phyloP scores from a whole-genome alignment of 2,797 vertebrate species.

The Ctenopoma multispine region DNA sequence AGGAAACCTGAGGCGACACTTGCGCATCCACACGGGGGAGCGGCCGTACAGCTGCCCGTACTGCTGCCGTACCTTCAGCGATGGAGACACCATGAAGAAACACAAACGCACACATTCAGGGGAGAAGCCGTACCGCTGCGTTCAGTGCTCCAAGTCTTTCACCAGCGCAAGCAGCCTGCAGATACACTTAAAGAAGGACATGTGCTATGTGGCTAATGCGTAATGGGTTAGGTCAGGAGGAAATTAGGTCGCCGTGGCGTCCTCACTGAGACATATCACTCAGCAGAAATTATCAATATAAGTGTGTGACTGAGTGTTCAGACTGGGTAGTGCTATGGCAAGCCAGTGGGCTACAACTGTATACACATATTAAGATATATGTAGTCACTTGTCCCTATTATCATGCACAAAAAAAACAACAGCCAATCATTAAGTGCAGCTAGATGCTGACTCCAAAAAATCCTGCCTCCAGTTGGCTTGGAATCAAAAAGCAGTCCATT shows the following conservation, averaged over 20 bases:
- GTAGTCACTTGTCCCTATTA: no score
- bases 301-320: neutral
- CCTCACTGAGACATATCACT: neutral
- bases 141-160: conserved; percentile 62
- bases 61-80: conserved; percentile 82
- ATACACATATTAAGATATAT: no score
- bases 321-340: neutral
- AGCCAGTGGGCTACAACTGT: neutral
- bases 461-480: no score
- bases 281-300: neutral
- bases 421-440: no score
- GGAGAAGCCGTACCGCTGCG: conserved; percentile 70
- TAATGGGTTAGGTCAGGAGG: conserved; percentile 18
- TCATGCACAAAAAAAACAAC: no score
- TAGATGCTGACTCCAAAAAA: no score
- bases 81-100: conserved; percentile 83
- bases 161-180: conserved; percentile 70
- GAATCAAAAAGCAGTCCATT: no score
- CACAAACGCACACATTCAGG: conserved; percentile 75
- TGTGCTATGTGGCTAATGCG: conserved; percentile 49
- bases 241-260: neutral
- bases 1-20: conserved; percentile 83
- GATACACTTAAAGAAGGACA: conserved; percentile 73
- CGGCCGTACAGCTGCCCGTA: conserved; percentile 80
- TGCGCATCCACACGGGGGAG: conserved; percentile 85